Percentiles rank a stretch among this genome's conserved stretches.
These are phyloP conservation scores for Danio aesculapii DNA, from an alignment of 2,797 vertebrate species.

Conservation along the genomic window DNA sequence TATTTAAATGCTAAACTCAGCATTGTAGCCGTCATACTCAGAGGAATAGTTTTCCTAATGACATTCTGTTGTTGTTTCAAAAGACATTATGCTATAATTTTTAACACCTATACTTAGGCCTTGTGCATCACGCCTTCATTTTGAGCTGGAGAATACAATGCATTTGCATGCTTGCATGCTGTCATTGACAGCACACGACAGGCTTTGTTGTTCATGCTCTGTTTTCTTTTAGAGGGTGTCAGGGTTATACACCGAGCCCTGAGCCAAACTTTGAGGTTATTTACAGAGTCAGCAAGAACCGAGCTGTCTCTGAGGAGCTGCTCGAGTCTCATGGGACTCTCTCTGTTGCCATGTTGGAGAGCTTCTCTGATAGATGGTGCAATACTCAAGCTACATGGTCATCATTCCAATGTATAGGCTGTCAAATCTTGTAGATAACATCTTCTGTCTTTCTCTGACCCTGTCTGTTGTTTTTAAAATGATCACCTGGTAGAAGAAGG, in stretches of 20 bases:
- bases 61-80: slow-evolving; percentile 23
- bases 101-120: not conserved
- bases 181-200: not conserved
- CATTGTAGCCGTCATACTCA: slow-evolving; percentile 1
- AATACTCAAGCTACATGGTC: slow-evolving; percentile 21
- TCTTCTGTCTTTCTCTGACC: not conserved
- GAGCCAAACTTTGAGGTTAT: slow-evolving; percentile 43
- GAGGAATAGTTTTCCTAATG: slow-evolving; percentile 31
- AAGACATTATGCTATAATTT: slow-evolving; percentile 1
- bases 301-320: slow-evolving; percentile 48
- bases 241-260: slow-evolving; percentile 31
- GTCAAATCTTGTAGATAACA: slow-evolving; percentile 12
- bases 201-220: slow-evolving; percentile 44
- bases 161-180: slow-evolving; percentile 5
- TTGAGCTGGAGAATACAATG: not conserved
- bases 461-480: not conserved
- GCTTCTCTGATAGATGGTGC: slow-evolving; percentile 30
- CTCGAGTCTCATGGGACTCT: slow-evolving; percentile 44
- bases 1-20: slow-evolving; percentile 42
- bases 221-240: slow-evolving; percentile 33
- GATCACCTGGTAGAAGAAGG: too few relatives aligned
- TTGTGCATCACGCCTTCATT: not conserved
- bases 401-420: slow-evolving; percentile 7
- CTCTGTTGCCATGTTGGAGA: slow-evolving; percentile 36
- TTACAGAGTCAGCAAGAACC: slow-evolving; percentile 47